Percentiles rank a stretch among this genome's conserved stretches.
These are phyloP conservation scores for Oreonectes daqikongensis DNA, from an alignment of 2,797 vertebrate genomes.

Conservation along the genomic window DNA sequence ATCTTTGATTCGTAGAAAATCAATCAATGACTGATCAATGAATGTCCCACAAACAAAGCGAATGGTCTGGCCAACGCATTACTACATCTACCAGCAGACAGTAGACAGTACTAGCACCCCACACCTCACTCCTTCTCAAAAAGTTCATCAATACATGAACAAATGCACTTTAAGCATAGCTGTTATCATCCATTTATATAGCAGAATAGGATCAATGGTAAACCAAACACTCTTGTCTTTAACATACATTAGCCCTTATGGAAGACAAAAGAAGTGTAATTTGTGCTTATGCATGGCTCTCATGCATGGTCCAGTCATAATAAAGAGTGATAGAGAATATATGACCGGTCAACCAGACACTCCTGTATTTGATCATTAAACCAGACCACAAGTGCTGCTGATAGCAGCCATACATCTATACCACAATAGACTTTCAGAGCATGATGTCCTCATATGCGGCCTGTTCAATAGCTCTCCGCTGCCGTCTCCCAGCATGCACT, in stretches of 20 bases:
- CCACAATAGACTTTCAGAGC: conserved; percentile 23
- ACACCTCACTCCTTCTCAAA: background rate
- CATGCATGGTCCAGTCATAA: conserved; percentile 12
- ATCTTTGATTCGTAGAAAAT: background rate
- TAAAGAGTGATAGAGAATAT: conserved; percentile 12
- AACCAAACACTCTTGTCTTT: background rate
- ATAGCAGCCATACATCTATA: conserved; percentile 7
- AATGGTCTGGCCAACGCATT: too few species aligned
- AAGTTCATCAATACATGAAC: background rate
- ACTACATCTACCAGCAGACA: background rate
- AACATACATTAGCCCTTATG: conserved; percentile 18
- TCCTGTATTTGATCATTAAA: conserved; percentile 9
- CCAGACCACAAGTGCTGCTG: conserved; percentile 36
- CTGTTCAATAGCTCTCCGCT: conserved; percentile 2
- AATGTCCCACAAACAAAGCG: too few species aligned
- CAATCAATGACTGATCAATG: too few species aligned
- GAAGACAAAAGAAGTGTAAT: background rate
- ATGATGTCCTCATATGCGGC: background rate
- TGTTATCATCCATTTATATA: background rate
- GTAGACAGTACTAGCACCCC: background rate
- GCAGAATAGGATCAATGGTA: background rate
- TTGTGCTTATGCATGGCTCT: background rate
- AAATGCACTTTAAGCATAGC: background rate
- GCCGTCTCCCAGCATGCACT: conserved; percentile 8
- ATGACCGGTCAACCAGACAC: conserved; percentile 27